A percentile compares a stretch with the other conserved stretches of the same genome.
phyloP scores from a whole-genome alignment of 1,140 invertebrate genomes.

The Papilio dardanus region DNA sequence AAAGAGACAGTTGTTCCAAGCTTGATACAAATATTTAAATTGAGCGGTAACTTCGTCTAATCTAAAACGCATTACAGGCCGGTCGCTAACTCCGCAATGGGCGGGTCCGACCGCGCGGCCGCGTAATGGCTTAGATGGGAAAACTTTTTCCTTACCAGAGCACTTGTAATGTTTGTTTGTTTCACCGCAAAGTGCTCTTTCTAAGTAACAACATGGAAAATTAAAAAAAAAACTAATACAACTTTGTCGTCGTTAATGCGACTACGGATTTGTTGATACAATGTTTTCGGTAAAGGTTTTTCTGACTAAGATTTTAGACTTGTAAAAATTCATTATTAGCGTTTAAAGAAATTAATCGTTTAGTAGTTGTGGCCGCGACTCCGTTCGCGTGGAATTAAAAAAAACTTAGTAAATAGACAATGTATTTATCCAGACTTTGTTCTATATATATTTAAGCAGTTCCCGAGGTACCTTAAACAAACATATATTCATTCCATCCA shows the following conservation, averaged over 20 bases:
- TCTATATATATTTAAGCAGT: too few species aligned
- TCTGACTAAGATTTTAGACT: neutral
- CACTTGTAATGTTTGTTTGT: slow-evolving; percentile 37
- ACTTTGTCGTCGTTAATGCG: slow-evolving; percentile 17
- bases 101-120: slow-evolving; percentile 27
- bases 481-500: too few species aligned
- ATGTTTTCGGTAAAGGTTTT: neutral
- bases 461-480: too few species aligned
- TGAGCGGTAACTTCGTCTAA: slow-evolving; percentile 27
- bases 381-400: too few species aligned
- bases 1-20: neutral
- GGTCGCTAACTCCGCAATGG: slow-evolving; percentile 21
- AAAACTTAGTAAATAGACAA: too few species aligned
- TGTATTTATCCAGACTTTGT: too few species aligned
- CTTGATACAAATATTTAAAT: slow-evolving; percentile 22
- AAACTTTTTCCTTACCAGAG: slow-evolving; percentile 33
- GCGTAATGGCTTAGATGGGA: slow-evolving; percentile 36
- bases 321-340: too few species aligned
- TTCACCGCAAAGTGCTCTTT: slow-evolving; percentile 34
- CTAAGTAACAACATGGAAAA: slow-evolving; percentile 26
- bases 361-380: too few species aligned
- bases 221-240: slow-evolving; percentile 26
- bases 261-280: neutral
- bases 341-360: too few species aligned
- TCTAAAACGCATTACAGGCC: slow-evolving; percentile 35